phyloP scores from a whole-genome alignment of 2,113 vertebrate species.

The Periophthalmus modestus region DNA sequence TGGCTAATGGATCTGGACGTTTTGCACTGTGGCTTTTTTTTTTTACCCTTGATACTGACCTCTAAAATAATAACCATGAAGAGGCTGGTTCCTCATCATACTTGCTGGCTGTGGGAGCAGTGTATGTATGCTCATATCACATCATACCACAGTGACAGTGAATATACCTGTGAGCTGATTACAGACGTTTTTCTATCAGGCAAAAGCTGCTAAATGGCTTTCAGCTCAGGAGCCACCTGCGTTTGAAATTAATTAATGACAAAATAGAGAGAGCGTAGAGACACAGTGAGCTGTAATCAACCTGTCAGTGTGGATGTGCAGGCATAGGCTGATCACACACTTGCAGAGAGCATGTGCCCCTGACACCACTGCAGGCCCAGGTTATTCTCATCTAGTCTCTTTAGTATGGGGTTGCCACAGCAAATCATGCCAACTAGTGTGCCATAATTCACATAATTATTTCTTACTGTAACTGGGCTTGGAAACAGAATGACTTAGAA shows the following conservation, averaged over 20 bases:
- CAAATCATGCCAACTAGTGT: neutral
- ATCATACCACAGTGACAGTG: slow-evolving; percentile 3
- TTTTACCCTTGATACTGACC: neutral
- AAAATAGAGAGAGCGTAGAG: slow-evolving; percentile 23
- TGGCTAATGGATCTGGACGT: too few relatives aligned
- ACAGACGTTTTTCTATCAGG: slow-evolving; percentile 9
- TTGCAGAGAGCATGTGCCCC: neutral
- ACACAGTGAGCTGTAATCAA: slow-evolving; percentile 25
- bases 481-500: neutral
- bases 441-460: neutral
- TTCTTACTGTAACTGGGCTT: neutral
- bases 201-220: slow-evolving; percentile 28
- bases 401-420: neutral
- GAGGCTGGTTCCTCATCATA: neutral
- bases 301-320: slow-evolving; percentile 28
- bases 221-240: slow-evolving; percentile 25
- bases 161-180: slow-evolving; percentile 22
- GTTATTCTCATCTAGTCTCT: neutral
- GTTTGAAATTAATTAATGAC: slow-evolving; percentile 34
- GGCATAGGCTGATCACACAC: neutral
- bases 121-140: neutral
- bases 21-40: too few relatives aligned
- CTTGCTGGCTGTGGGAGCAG: neutral
- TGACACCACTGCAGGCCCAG: neutral
- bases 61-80: neutral